Evolutionary conservation across 2,113 vertebrate species (phyloP).

Genomic region (Crocuta crocuta): DNA sequence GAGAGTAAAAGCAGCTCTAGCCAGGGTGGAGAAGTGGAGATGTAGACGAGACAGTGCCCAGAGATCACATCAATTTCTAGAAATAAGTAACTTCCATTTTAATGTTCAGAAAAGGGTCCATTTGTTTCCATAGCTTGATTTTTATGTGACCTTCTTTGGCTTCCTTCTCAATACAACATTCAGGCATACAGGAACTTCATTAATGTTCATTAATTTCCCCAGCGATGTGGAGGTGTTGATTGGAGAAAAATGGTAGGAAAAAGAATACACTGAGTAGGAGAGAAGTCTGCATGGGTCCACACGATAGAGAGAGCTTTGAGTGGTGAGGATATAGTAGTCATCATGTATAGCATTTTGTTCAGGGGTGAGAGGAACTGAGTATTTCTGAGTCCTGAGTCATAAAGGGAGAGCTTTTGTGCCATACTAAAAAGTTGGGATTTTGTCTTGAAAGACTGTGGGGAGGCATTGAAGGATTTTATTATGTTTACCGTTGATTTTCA

Average conservation of each 20-base stretch:
- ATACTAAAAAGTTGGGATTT: slow-evolving; percentile 16
- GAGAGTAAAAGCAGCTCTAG: background rate
- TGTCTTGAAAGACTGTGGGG: slow-evolving; percentile 28
- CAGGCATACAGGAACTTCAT: background rate
- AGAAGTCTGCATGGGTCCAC: background rate
- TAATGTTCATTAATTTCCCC: background rate
- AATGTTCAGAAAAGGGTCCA: background rate
- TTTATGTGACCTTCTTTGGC: background rate
- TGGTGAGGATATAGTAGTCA: background rate
- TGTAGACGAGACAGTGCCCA: background rate
- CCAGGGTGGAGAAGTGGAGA: background rate
- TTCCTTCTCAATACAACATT: background rate
- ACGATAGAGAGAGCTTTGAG: background rate
- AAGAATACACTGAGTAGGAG: background rate
- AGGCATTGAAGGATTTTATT: slow-evolving; percentile 62
- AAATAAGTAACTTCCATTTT: background rate
- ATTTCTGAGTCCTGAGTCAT: slow-evolving; percentile 8
- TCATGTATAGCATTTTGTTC: background rate
- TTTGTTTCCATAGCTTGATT: slow-evolving; percentile 3
- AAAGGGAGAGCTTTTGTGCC: background rate
- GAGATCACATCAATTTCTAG: background rate
- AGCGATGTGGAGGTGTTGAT: background rate
- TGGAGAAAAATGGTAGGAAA: background rate
- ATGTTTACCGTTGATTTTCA: slow-evolving; percentile 60
- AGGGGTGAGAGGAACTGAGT: background rate